phyloP scores from a whole-genome alignment of 2,113 vertebrate genomes.

The Spea bombifrons region DNA sequence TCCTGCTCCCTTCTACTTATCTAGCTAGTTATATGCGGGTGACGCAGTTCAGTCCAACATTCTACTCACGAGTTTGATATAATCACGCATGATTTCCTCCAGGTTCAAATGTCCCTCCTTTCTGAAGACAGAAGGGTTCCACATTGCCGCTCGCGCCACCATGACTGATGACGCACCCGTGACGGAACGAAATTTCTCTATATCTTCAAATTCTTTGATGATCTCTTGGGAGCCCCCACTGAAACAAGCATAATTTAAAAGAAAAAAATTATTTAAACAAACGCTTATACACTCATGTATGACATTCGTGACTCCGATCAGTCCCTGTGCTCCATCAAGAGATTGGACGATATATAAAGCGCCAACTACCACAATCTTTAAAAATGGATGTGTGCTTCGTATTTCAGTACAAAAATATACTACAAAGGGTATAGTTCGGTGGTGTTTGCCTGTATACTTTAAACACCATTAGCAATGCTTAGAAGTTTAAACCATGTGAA shows the following conservation, averaged over 20 bases:
- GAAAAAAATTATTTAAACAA: not conserved
- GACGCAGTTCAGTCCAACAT: not conserved
- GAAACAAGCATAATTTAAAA: not conserved
- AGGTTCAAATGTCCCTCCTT: constrained; percentile 72
- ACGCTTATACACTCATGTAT: too few species aligned
- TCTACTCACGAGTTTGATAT: constrained; percentile 85
- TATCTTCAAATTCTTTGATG: constrained; percentile 76
- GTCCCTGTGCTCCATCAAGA: too few species aligned
- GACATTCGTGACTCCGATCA: too few species aligned
- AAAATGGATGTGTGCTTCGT: too few species aligned
- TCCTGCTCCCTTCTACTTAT: not conserved
- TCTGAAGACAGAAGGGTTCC: constrained; percentile 91
- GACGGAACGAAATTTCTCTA: constrained; percentile 73
- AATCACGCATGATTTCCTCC: constrained; percentile 85
- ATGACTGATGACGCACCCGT: constrained; percentile 86
- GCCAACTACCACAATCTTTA: too few species aligned
- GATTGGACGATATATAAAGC: too few species aligned
- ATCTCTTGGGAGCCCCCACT: constrained; percentile 92
- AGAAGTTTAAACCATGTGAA: too few species aligned
- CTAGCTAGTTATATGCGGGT: not conserved
- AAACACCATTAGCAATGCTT: too few species aligned
- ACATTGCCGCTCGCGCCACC: constrained; percentile 94
- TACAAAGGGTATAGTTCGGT: too few species aligned
- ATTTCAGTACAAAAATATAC: too few species aligned
- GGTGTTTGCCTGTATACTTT: too few species aligned